Evolutionary conservation across 2,888 invertebrate genomes (phyloP).

Genomic region (Halictus quadricinctus): DNA sequence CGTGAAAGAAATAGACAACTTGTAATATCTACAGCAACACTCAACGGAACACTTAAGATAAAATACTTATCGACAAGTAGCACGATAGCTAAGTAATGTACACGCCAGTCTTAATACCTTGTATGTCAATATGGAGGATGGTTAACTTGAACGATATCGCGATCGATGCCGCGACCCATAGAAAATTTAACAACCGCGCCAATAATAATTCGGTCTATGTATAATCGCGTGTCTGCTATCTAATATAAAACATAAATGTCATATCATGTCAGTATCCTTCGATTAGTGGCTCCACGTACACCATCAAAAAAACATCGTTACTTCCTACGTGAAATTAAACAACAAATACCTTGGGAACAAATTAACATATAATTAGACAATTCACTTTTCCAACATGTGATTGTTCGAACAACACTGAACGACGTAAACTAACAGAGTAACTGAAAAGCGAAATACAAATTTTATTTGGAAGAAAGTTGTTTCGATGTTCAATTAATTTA

Average conservation of each 20-base stretch:
- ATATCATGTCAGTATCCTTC: not conserved
- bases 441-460: too few species aligned
- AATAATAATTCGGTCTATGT: not conserved
- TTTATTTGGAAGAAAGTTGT: too few species aligned
- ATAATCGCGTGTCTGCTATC: not conserved
- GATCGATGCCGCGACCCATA: not conserved
- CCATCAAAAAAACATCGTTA: not conserved
- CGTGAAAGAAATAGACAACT: not conserved
- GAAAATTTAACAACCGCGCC: not conserved
- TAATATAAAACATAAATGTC: not conserved
- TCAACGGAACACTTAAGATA: slow-evolving; percentile 25
- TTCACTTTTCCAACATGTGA: too few species aligned
- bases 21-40: not conserved
- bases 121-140: slow-evolving; percentile 12
- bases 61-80: slow-evolving; percentile 27
- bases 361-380: too few species aligned
- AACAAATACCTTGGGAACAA: too few species aligned
- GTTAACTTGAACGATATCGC: not conserved
- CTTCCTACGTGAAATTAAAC: too few species aligned
- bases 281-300: not conserved
- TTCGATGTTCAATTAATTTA: too few species aligned
- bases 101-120: slow-evolving; percentile 2
- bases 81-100: not conserved
- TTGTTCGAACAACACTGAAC: too few species aligned
- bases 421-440: too few species aligned